phyloP scores from a whole-genome alignment of 2,888 invertebrate genomes.

The Nemurella pictetii region DNA sequence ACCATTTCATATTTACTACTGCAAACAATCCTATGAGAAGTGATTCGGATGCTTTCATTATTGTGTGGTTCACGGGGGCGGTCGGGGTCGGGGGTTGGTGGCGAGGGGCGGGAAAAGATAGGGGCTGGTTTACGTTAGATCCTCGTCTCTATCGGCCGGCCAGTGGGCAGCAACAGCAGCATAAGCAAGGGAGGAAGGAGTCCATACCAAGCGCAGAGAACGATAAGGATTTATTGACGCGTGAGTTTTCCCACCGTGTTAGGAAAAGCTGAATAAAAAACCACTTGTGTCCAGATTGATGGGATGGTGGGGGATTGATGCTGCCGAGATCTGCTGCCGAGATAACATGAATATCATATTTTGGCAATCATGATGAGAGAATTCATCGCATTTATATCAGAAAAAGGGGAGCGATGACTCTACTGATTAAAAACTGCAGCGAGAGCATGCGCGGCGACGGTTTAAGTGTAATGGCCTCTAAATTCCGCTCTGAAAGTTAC shows the following conservation, averaged over 20 bases:
- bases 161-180: too few relatives aligned
- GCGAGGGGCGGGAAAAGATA: too few relatives aligned
- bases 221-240: background rate
- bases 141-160: too few relatives aligned
- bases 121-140: too few relatives aligned
- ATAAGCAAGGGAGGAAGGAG: background rate
- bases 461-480: background rate
- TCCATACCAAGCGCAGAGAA: background rate
- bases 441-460: too few relatives aligned
- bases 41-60: too few relatives aligned
- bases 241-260: background rate
- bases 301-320: background rate
- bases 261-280: conserved; percentile 10
- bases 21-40: background rate
- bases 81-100: too few relatives aligned
- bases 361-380: background rate
- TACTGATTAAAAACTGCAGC: background rate
- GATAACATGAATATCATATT: background rate
- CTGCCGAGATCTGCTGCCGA: background rate
- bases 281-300: conserved; percentile 5
- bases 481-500: background rate
- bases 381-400: background rate
- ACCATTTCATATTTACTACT: background rate
- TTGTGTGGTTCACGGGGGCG: too few relatives aligned
- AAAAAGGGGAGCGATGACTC: background rate